Conservation (phyloP, 2,113 vertebrate genomes). For the Brevimyrus niger region DNA sequence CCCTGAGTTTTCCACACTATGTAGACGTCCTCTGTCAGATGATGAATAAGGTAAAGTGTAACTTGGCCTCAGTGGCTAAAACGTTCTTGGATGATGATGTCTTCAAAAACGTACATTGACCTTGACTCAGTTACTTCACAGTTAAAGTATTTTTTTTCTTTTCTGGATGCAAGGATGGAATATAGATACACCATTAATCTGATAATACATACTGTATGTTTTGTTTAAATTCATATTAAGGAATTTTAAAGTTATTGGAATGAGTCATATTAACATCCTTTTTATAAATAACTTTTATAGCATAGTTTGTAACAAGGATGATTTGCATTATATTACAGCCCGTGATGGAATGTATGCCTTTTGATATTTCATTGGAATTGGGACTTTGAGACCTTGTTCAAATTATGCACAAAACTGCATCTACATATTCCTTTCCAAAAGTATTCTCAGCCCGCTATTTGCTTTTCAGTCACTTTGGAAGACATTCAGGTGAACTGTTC, state of each 20-base stretch:
- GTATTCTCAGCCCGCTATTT: neutral
- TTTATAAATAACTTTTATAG: neutral
- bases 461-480: neutral
- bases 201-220: neutral
- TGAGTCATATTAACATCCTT: neutral
- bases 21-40: neutral
- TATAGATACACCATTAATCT: neutral
- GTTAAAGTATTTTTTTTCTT: neutral
- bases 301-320: neutral
- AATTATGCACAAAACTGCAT: neutral
- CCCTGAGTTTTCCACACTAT: neutral
- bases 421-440: neutral
- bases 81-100: neutral
- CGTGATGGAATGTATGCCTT: neutral
- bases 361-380: neutral
- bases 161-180: neutral
- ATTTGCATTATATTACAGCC: neutral
- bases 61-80: slow-evolving; percentile 6
- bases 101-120: neutral
- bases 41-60: slow-evolving; percentile 8
- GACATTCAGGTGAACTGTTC: neutral
- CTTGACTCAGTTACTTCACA: neutral
- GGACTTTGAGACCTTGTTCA: neutral
- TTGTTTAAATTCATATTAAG: neutral
- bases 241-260: too few species aligned